Percentiles rank a stretch among this genome's conserved stretches.
Evolutionary conservation across 2,888 invertebrate species (phyloP).

Genomic region (Lissocephala sabroskyi): DNA sequence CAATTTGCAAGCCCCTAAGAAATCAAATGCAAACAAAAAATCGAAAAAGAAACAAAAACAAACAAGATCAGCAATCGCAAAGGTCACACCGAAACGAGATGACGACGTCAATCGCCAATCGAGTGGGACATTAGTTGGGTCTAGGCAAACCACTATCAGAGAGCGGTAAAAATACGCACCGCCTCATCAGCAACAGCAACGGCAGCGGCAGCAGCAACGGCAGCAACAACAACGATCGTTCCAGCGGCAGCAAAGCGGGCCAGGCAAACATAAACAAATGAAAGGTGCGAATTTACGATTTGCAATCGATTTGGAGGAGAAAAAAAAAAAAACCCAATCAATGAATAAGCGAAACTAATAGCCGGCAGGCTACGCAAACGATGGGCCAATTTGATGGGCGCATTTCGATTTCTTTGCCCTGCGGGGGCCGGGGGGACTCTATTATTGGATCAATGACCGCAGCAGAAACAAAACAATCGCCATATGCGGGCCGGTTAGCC

Average conservation of each 20-base stretch:
- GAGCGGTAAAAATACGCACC: constrained; percentile 39
- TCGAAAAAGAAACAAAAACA: constrained; percentile 20
- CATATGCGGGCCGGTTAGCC: neutral
- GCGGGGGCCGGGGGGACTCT: no score
- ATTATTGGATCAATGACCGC: constrained; percentile 45
- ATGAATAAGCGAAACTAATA: constrained; percentile 16
- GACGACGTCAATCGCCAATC: constrained; percentile 32
- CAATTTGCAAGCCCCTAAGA: neutral
- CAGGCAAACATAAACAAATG: constrained; percentile 36
- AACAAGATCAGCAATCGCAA: constrained; percentile 50
- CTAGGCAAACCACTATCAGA: constrained; percentile 62
- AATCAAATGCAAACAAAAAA: constrained; percentile 2
- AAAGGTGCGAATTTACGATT: constrained; percentile 61
- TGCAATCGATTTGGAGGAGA: no score
- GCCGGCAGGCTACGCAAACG: constrained; percentile 7
- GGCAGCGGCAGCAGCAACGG: neutral
- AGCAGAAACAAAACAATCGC: constrained; percentile 1
- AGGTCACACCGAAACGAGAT: constrained; percentile 34
- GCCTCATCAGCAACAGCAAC: neutral
- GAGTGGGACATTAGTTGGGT: no score
- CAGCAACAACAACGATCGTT: no score
- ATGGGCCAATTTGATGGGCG: no score
- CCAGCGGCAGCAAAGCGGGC: constrained; percentile 6
- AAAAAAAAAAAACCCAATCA: constrained; percentile 1
- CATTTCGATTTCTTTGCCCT: no score